A percentile compares a stretch with the other conserved stretches of the same genome.
Conservation (phyloP, 1,140 invertebrate genomes). For the Solenopsis invicta region DNA sequence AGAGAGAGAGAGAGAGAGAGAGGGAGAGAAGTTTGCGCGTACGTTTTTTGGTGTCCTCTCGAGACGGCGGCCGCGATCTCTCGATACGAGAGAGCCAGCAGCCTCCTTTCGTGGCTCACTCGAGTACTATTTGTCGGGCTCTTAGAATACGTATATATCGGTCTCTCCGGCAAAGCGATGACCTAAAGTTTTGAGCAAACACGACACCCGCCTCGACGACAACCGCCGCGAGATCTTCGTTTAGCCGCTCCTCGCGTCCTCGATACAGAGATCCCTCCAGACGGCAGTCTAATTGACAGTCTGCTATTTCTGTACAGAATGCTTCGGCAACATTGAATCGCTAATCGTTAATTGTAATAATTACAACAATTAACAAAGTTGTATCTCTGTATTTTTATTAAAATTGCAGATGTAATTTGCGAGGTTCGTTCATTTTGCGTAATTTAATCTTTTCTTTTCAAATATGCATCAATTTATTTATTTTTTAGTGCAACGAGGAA, state of each 20-base stretch:
- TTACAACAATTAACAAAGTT: not conserved
- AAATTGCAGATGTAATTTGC: not conserved
- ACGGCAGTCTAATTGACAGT: constrained; percentile 32
- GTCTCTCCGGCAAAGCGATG: constrained; percentile 74
- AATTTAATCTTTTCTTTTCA: not conserved
- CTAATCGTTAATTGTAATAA: not conserved
- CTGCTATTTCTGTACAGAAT: not conserved
- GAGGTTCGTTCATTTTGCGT: not conserved
- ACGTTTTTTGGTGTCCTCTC: constrained; percentile 67
- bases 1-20: not conserved
- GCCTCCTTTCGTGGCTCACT: constrained; percentile 73
- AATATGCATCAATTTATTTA: not conserved
- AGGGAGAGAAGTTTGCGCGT: constrained; percentile 52
- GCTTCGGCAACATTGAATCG: not conserved
- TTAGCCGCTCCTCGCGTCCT: constrained; percentile 21
- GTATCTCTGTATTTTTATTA: constrained; percentile 1
- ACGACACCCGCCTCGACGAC: constrained; percentile 74
- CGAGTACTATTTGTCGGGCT: constrained; percentile 79
- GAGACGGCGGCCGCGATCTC: constrained; percentile 74
- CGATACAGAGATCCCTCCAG: constrained; percentile 39
- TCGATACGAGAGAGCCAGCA: constrained; percentile 75
- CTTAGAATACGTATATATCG: constrained; percentile 76
- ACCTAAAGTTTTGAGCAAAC: constrained; percentile 81
- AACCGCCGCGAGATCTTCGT: constrained; percentile 64
- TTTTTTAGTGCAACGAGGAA: not conserved